phyloP scores from a whole-genome alignment of 2,797 vertebrate genomes.

The Alfaro cultratus region DNA sequence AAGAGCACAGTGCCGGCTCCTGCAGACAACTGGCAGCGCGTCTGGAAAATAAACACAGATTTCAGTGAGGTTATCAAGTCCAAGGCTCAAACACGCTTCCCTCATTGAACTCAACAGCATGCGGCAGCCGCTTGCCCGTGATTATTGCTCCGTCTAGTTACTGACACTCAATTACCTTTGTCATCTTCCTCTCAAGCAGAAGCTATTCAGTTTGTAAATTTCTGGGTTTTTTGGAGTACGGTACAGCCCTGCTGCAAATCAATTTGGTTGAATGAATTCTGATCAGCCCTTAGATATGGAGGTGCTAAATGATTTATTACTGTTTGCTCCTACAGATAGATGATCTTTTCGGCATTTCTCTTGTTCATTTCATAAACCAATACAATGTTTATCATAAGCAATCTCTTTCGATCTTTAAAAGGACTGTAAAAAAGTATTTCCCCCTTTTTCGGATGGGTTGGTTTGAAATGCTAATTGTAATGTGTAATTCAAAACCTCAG shows the following conservation, averaged over 20 bases:
- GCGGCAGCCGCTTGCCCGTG: slow-evolving; percentile 19
- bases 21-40: slow-evolving; percentile 25
- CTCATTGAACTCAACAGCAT: slow-evolving; percentile 4
- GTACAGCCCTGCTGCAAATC: slow-evolving; percentile 20
- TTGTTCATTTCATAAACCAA: neutral
- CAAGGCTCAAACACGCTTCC: slow-evolving; percentile 24
- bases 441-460: neutral
- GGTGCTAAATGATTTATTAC: slow-evolving; percentile 14
- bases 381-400: neutral
- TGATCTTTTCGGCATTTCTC: neutral
- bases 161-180: slow-evolving; percentile 61
- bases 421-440: neutral
- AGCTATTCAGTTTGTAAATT: slow-evolving; percentile 29
- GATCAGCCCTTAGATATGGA: slow-evolving; percentile 17
- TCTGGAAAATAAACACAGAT: slow-evolving; percentile 61
- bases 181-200: slow-evolving; percentile 44
- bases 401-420: neutral
- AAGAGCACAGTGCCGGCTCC: slow-evolving; percentile 32
- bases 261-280: slow-evolving; percentile 31
- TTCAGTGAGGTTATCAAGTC: slow-evolving; percentile 60
- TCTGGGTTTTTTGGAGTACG: neutral
- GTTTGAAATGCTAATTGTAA: neutral
- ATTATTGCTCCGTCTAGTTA: slow-evolving; percentile 54
- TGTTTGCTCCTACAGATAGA: slow-evolving; percentile 14
- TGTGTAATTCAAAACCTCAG: neutral